phyloP scores from a whole-genome alignment of 2,888 invertebrate genomes.

The Lamellibrachia satsuma region DNA sequence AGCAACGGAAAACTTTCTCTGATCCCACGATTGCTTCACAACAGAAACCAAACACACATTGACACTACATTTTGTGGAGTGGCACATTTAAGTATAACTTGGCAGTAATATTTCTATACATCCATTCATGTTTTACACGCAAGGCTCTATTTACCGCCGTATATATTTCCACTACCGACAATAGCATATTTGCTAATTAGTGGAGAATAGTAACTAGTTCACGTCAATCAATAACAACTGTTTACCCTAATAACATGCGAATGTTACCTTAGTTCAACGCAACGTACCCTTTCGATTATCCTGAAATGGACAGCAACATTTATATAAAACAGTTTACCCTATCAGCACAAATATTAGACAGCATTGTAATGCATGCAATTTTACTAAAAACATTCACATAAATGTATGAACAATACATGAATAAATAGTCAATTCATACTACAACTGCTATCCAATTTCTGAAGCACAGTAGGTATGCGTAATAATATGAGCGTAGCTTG shows the following conservation, averaged over 20 bases:
- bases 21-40: not conserved
- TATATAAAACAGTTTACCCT: constrained; percentile 11
- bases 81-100: not conserved
- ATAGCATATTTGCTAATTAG: not conserved
- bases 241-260: constrained; percentile 13
- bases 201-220: not conserved
- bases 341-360: not conserved
- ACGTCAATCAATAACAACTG: not conserved
- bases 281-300: not conserved
- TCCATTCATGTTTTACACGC: not conserved
- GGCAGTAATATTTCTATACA: constrained; percentile 1
- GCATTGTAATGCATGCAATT: not conserved
- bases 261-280: not conserved
- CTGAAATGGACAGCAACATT: constrained; percentile 17
- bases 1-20: not conserved
- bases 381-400: not conserved
- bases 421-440: not conserved
- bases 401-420: not conserved
- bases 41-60: not conserved
- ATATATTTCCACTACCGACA: not conserved
- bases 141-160: not conserved
- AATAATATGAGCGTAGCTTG: not conserved
- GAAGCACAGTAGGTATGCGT: not conserved
- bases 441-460: not conserved
- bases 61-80: not conserved